Evolutionary conservation across 2,888 invertebrate species (phyloP).

Genomic region (Calephelis perditalis): DNA sequence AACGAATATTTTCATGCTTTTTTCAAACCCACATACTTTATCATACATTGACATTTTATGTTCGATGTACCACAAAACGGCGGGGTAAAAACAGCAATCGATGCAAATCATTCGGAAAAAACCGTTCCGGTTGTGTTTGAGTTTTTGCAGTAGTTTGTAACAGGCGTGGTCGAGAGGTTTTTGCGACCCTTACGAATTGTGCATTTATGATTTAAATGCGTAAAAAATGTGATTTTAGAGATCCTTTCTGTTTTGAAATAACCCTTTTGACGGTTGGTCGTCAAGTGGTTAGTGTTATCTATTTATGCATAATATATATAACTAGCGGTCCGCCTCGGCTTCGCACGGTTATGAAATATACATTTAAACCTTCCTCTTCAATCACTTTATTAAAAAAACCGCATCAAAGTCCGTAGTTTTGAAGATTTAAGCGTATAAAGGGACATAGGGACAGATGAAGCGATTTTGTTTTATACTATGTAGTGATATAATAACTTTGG

Average conservation of each 20-base stretch:
- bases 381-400: too few relatives aligned
- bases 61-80: constrained; percentile 16
- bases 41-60: constrained; percentile 24
- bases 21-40: background rate
- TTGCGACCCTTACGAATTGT: constrained; percentile 36
- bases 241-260: constrained; percentile 6
- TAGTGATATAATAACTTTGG: too few relatives aligned
- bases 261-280: too few relatives aligned
- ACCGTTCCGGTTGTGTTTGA: constrained; percentile 18
- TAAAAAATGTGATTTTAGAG: constrained; percentile 30
- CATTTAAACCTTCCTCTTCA: too few relatives aligned
- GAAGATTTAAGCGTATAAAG: too few relatives aligned
- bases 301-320: too few relatives aligned
- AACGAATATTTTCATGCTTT: constrained; percentile 2
- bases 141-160: constrained; percentile 20
- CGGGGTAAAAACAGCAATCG: constrained; percentile 21
- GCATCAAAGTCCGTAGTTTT: too few relatives aligned
- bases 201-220: constrained; percentile 35
- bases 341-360: too few relatives aligned
- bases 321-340: too few relatives aligned
- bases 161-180: constrained; percentile 33
- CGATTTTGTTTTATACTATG: too few relatives aligned
- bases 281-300: too few relatives aligned
- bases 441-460: too few relatives aligned
- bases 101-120: constrained; percentile 21